These are phyloP conservation scores for Coilia nasus DNA, from an alignment of 2,797 vertebrate genomes.

Conservation along the genomic window DNA sequence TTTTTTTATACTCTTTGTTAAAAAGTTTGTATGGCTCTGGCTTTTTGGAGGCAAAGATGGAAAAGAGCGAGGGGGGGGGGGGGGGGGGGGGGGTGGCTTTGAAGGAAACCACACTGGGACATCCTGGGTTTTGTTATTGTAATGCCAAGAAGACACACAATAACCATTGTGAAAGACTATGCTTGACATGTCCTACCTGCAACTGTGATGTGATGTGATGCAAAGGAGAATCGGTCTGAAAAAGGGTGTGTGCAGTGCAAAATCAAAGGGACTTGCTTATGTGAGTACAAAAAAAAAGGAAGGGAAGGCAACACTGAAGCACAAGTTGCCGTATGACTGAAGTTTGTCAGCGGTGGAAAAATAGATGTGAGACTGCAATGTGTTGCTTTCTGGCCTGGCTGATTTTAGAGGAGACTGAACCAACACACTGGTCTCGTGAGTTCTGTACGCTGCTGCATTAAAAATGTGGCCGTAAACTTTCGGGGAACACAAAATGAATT, in stretches of 20 bases:
- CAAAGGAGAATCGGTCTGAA: not conserved
- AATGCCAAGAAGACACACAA: slow-evolving; percentile 40
- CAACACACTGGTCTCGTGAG: not conserved
- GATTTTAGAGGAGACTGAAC: not conserved
- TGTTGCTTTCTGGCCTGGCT: not conserved
- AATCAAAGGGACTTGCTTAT: not conserved
- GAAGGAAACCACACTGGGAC: slow-evolving; percentile 75
- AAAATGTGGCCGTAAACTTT: not conserved
- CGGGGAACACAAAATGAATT: not conserved
- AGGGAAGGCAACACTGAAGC: not conserved
- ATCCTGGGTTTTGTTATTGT: slow-evolving; percentile 61
- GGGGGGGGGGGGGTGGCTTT: slow-evolving; percentile 69
- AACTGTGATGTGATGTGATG: not conserved
- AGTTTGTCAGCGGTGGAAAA: not conserved
- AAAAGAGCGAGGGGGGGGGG: slow-evolving; percentile 45
- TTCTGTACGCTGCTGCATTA: not conserved
- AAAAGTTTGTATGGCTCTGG: slow-evolving; percentile 26
- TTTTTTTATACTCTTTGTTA: not conserved
- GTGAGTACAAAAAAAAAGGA: not conserved
- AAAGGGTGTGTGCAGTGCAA: not conserved
- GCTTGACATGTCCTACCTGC: not conserved
- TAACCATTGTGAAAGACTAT: slow-evolving; percentile 31
- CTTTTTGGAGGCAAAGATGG: slow-evolving; percentile 37
- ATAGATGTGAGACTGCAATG: not conserved
- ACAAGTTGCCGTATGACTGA: not conserved